A percentile compares a stretch with the other conserved stretches of the same genome.
Evolutionary conservation across 92 coral and sea anemone genomes (phyloP).

Genomic region (Palythoa caribaeorum): DNA sequence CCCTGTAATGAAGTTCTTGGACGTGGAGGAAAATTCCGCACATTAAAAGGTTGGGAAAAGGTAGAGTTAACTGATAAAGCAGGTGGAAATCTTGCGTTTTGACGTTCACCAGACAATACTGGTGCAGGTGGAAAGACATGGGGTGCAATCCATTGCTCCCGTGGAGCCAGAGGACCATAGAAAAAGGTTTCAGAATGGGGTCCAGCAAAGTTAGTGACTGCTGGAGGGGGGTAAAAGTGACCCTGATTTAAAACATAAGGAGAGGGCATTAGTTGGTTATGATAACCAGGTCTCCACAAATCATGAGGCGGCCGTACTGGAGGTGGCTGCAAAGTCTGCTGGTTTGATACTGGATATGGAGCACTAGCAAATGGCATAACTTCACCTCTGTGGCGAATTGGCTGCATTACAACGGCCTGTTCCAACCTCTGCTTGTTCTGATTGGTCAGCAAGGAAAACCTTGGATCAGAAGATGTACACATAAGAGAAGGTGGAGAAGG

Average conservation of each 20-base stretch:
- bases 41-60: not conserved
- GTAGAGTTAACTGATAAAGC: not conserved
- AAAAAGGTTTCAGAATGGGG: slow-evolving; percentile 2
- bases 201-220: not conserved
- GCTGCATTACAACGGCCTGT: not conserved
- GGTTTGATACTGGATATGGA: not conserved
- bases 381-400: not conserved
- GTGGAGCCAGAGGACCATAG: not conserved
- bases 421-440: slow-evolving; percentile 15
- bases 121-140: not conserved
- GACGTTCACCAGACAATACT: not conserved
- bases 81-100: not conserved
- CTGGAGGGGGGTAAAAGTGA: not conserved
- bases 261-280: not conserved
- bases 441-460: slow-evolving; percentile 5
- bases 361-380: not conserved
- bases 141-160: not conserved
- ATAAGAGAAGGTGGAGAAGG: not conserved
- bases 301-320: not conserved
- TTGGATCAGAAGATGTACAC: not conserved
- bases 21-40: not conserved
- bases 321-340: not conserved
- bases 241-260: not conserved
- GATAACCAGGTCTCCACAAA: slow-evolving; percentile 22
- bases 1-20: not conserved